Conservation (phyloP, 2,888 invertebrate species). For the Synergus japonicus region DNA sequence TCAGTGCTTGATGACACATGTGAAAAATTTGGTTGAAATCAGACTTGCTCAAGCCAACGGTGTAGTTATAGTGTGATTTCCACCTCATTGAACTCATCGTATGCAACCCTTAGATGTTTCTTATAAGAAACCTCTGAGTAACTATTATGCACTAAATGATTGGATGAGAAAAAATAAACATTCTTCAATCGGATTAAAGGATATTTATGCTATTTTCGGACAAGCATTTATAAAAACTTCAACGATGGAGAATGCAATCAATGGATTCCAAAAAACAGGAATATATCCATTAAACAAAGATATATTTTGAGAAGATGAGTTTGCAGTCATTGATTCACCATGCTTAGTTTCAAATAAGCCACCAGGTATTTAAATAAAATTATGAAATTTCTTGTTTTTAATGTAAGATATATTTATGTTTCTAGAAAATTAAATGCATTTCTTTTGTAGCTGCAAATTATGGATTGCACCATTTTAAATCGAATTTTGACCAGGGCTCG, state of each 20-base stretch:
- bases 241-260: constrained; percentile 29
- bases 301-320: constrained; percentile 42
- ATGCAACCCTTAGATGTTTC: constrained; percentile 64
- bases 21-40: constrained; percentile 64
- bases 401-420: no score
- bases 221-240: not conserved
- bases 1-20: no score
- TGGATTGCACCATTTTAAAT: no score
- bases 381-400: no score
- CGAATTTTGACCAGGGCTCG: no score
- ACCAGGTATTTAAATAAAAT: no score
- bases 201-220: constrained; percentile 1
- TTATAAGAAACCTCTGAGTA: no score
- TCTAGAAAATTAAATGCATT: no score
- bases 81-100: constrained; percentile 64
- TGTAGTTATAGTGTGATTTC: constrained; percentile 68
- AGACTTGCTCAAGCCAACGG: constrained; percentile 59
- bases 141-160: constrained; percentile 58
- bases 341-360: no score
- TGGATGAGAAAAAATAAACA: constrained; percentile 63
- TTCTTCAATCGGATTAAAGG: constrained; percentile 54
- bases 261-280: constrained; percentile 43
- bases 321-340: not conserved
- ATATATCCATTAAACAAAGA: constrained; percentile 41
- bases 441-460: no score